Percentiles rank a stretch among this genome's conserved stretches.
Evolutionary conservation across 2,797 vertebrate species (phyloP).

Genomic region (Hoplostethus mediterraneus): DNA sequence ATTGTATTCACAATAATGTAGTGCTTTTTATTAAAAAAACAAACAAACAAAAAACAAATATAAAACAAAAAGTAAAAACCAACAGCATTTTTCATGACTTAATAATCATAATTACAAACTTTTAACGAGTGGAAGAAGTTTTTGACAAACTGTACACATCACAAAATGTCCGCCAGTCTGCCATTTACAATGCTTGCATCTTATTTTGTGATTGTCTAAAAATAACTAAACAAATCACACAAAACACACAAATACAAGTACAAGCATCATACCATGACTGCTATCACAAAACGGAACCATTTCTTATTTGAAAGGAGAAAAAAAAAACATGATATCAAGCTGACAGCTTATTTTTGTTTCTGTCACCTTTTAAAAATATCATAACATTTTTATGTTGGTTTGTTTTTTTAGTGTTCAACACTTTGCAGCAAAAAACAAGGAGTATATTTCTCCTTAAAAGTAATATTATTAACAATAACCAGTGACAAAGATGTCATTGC

Average conservation of each 20-base stretch:
- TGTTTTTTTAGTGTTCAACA: slow-evolving; percentile 93
- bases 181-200: slow-evolving; percentile 91
- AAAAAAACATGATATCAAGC: slow-evolving; percentile 82
- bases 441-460: slow-evolving; percentile 82
- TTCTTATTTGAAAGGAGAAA: slow-evolving; percentile 79
- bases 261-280: slow-evolving; percentile 89
- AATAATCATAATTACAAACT: slow-evolving; percentile 91
- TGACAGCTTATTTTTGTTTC: slow-evolving; percentile 78
- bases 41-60: slow-evolving; percentile 79
- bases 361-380: slow-evolving; percentile 85
- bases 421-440: slow-evolving; percentile 90
- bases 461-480: slow-evolving; percentile 87
- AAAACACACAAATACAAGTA: slow-evolving; percentile 89
- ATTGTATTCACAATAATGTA: slow-evolving; percentile 88
- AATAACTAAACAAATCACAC: slow-evolving; percentile 89
- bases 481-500: slow-evolving; percentile 81
- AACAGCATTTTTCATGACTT: slow-evolving; percentile 88
- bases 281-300: slow-evolving; percentile 86
- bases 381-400: slow-evolving; percentile 88
- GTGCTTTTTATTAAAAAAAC: slow-evolving; percentile 90
- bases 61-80: slow-evolving; percentile 91
- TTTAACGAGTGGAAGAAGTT: slow-evolving; percentile 88
- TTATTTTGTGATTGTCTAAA: slow-evolving; percentile 92
- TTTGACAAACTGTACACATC: slow-evolving; percentile 90
- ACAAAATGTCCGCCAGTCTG: slow-evolving; percentile 89